Evolutionary conservation across 2,113 vertebrate genomes (phyloP).

Genomic region (Podiceps cristatus): DNA sequence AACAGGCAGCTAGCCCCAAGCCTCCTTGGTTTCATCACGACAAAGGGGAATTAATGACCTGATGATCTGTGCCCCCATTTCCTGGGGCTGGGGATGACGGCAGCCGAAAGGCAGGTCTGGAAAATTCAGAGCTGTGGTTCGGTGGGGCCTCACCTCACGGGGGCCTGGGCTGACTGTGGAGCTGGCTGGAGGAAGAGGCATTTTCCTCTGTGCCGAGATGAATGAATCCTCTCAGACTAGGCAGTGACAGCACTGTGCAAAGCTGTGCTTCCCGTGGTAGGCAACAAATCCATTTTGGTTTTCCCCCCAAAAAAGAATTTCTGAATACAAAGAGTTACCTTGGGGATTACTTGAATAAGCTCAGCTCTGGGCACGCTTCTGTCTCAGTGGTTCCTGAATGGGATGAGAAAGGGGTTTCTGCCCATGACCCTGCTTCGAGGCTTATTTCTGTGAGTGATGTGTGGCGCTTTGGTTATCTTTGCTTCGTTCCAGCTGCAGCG

Average conservation of each 20-base stretch:
- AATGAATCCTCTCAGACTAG: background rate
- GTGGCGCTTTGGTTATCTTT: background rate
- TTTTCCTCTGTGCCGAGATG: background rate
- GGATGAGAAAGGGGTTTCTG: background rate
- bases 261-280: background rate
- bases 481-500: background rate
- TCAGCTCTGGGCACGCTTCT: background rate
- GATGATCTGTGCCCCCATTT: background rate
- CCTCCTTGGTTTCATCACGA: background rate
- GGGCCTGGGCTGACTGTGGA: background rate
- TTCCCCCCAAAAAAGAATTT: background rate
- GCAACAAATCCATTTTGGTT: background rate
- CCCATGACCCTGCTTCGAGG: fast-evolving
- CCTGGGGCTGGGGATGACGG: background rate
- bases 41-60: background rate
- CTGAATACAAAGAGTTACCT: background rate
- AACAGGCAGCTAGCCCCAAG: background rate
- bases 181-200: background rate
- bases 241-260: background rate
- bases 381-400: background rate
- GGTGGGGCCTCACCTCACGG: fast-evolving
- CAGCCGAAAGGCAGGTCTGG: background rate
- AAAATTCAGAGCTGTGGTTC: background rate
- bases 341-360: background rate
- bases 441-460: background rate